phyloP scores from a whole-genome alignment of 2,888 invertebrate species.

The Mantis religiosa region DNA sequence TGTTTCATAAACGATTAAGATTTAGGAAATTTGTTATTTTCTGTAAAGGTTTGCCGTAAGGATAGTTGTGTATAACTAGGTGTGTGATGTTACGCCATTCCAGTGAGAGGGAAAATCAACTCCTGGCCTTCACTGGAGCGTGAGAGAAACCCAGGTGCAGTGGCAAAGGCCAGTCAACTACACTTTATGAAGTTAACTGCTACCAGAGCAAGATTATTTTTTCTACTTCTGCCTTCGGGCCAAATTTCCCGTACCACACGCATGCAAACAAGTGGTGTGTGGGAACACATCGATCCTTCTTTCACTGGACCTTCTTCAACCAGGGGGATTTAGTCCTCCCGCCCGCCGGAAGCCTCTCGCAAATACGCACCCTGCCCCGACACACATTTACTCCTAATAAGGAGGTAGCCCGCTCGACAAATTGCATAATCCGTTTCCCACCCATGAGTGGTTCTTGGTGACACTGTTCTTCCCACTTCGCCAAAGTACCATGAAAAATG shows the following conservation, averaged over 20 bases:
- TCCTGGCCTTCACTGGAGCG: background rate
- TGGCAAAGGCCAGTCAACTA: background rate
- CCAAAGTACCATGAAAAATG: background rate
- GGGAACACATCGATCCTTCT: background rate
- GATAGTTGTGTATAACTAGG: background rate
- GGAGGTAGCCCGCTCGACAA: background rate
- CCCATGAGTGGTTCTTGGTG: background rate
- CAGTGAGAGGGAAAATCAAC: background rate
- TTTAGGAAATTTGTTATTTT: too few species aligned
- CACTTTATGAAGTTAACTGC: background rate
- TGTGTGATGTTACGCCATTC: background rate
- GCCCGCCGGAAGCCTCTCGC: background rate
- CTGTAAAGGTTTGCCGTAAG: too few species aligned
- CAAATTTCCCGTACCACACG: background rate
- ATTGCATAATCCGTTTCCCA: conserved; percentile 11
- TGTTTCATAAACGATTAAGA: too few species aligned
- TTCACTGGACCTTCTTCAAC: background rate
- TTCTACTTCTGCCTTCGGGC: background rate
- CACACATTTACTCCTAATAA: background rate
- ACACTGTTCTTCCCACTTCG: background rate
- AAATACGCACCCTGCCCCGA: too few species aligned
- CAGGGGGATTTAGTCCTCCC: background rate
- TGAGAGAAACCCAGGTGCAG: background rate
- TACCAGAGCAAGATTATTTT: background rate
- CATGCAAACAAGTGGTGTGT: background rate